These are phyloP conservation scores for Dendrocopos noguchii DNA, from an alignment of 2,113 vertebrate genomes.

Conservation along the genomic window DNA sequence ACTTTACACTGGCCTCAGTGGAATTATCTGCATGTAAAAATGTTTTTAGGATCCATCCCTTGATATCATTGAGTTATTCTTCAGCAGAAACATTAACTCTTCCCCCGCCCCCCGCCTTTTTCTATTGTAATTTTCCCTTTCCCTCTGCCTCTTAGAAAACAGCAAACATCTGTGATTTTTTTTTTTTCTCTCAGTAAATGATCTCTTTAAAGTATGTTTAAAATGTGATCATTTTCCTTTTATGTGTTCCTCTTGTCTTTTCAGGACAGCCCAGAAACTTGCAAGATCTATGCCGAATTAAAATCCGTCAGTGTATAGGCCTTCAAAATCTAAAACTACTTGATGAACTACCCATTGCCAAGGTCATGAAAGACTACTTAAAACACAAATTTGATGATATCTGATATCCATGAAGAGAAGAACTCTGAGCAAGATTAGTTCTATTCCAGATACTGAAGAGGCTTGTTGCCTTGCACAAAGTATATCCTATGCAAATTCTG, in stretches of 20 bases:
- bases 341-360: conserved; percentile 96
- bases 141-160: neutral
- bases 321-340: conserved; percentile 94
- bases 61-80: neutral
- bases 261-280: conserved; percentile 94
- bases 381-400: conserved; percentile 98
- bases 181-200: neutral
- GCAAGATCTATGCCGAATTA: conserved; percentile 97
- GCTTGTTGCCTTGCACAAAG: conserved; percentile 84
- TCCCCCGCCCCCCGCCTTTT: neutral
- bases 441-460: conserved; percentile 81
- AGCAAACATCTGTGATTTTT: neutral
- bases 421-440: conserved; percentile 77
- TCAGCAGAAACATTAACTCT: neutral
- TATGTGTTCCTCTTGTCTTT: conserved; percentile 64
- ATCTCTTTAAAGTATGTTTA: neutral
- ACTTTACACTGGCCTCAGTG: neutral
- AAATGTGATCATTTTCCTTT: conserved; percentile 13
- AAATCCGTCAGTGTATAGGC: conserved; percentile 96
- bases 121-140: neutral
- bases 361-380: conserved; percentile 99
- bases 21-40: neutral
- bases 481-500: conserved; percentile 97
- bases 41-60: neutral
- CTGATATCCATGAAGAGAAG: conserved; percentile 79